phyloP scores from a whole-genome alignment of 2,797 vertebrate genomes.

The Cuculus canorus region DNA sequence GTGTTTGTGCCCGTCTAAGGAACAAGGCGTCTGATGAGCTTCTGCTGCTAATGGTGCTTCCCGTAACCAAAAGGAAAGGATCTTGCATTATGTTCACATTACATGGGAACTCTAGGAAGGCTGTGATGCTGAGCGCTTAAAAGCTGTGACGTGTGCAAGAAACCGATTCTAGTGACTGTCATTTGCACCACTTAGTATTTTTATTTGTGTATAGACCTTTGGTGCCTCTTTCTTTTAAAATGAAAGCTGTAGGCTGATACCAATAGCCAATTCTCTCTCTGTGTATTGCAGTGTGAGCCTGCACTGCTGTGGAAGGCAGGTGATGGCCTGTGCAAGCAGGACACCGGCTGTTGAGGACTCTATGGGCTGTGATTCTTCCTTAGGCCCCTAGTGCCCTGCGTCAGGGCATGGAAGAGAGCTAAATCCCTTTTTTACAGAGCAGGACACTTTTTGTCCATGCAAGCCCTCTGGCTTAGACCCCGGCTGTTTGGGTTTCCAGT shows the following conservation, averaged over 20 bases:
- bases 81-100: accelerated
- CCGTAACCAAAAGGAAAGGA: background rate
- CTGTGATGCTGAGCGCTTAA: background rate
- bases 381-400: background rate
- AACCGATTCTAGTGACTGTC: accelerated
- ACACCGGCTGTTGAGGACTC: background rate
- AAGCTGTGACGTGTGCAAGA: background rate
- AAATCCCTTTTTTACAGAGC: background rate
- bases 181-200: background rate
- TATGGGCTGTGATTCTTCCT: background rate
- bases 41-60: background rate
- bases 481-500: background rate
- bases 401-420: background rate
- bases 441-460: background rate
- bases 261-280: accelerated
- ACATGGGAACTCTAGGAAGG: background rate
- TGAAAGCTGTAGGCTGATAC: background rate
- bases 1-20: background rate
- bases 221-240: background rate
- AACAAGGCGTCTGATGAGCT: background rate
- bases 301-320: background rate
- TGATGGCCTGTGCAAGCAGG: background rate
- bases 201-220: accelerated
- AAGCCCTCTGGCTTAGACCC: background rate
- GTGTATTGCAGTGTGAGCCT: too few species aligned